Percentiles rank a stretch among this genome's conserved stretches.
Evolutionary conservation across 2,113 vertebrate genomes (phyloP).

Genomic region (Nycticorax nycticorax): DNA sequence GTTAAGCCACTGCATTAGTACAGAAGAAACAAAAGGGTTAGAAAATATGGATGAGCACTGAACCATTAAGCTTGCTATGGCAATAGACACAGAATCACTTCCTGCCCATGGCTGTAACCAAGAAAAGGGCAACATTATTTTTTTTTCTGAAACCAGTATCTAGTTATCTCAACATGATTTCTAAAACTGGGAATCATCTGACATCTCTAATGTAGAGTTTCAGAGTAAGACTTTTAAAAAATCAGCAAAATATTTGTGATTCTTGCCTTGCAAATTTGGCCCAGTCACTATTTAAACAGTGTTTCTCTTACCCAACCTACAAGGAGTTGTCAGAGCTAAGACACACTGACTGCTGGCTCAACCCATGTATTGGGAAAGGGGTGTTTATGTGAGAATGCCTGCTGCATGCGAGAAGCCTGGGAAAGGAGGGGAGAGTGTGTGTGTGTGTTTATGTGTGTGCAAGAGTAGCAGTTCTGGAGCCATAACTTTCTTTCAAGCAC

Average conservation of each 20-base stretch:
- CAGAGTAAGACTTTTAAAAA: neutral
- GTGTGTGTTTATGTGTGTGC: neutral
- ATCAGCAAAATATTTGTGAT: neutral
- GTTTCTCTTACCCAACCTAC: neutral
- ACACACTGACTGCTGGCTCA: neutral
- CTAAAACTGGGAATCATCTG: neutral
- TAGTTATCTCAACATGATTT: neutral
- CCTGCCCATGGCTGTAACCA: neutral
- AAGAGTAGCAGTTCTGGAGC: neutral
- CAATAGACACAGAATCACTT: neutral
- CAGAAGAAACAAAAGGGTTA: neutral
- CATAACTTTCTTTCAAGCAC: neutral
- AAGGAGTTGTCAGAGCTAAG: neutral
- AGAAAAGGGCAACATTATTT: neutral
- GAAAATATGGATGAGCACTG: neutral
- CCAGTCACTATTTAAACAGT: neutral
- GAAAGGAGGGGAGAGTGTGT: neutral
- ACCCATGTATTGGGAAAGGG: neutral
- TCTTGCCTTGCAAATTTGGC: neutral
- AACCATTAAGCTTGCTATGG: neutral
- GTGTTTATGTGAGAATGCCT: neutral
- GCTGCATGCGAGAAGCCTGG: neutral
- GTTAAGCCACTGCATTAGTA: neutral
- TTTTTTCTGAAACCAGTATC: neutral
- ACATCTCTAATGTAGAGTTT: neutral